Base-by-base conservation (phyloP, 2,888 invertebrate species). In the Pandemis heparana region DNA sequence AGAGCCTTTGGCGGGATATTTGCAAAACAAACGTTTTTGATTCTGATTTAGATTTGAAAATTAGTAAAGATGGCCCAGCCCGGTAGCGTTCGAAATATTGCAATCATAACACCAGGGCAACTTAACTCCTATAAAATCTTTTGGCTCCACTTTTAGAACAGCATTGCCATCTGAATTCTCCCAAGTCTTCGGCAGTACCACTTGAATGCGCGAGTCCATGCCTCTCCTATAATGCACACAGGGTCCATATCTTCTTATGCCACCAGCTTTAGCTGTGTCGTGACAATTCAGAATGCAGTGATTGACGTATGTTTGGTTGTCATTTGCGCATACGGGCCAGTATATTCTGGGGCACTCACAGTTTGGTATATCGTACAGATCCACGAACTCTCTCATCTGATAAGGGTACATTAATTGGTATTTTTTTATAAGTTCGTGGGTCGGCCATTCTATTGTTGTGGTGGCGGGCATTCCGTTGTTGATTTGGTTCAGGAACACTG, bases 261-360 rank as follows among this genome's bases (percentile, higher is more conserved):
- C 12, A 10, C n/a, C 48, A 48, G 14, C 14, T 0, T n/a, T n/a
- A 6, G 14, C 14, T 0, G 6, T n/a, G 6, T 71, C 23, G 10
- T 46, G 46, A 12, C 70, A 64, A 5, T 39, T 8, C 18, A 71
- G 38, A n/a, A 71, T n/a, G 39, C 70, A 71, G 0, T 56, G 16
- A 6, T 71, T 71, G 9, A 64, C 64, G 14, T 64, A 71, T 0
- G 70, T 71, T 0, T 48, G 18, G 3, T 32, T 16, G 12, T 46
- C 43, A 0, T 6, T 3, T 0, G 43, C 64, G n/a, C 70, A 71
- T 4, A 48, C 38, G 0, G 70, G 70, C 70, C 70, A 71, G n/a
- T 71, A 71, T 0, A 71, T 64, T 12, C 70, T 32, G 3, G 70
- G 70, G 12, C 70, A 71, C 12, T 71, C 39, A 16, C 70, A 71